Evolutionary conservation across 2,888 invertebrate species (phyloP), one percentile per base, ranked within the genome.

Genomic region (Sceliomorpha sp.): DNA sequence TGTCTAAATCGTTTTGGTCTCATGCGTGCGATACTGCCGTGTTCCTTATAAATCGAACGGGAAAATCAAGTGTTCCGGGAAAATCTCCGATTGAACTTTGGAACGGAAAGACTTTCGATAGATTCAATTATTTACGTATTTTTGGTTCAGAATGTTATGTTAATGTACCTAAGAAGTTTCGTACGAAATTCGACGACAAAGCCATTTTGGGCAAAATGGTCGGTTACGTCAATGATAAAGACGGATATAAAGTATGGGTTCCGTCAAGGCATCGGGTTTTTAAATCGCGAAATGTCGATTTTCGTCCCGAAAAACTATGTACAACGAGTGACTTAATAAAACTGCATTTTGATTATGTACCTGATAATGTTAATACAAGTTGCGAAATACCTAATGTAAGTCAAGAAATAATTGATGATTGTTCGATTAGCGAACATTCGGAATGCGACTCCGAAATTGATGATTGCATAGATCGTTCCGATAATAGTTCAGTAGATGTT

Each of bases 1-100:
- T 67, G 31, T 24, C 62, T 3, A 66, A 66, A 48, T 34, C 48
- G 2, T 67, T 62, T 34, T 62, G 60, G 47, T 17, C 37, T 12
- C 45, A 56, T n/a, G 48, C 58, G 5, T 58, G 58, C 15, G 37
- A 58, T 7, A 58, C 48, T 3, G 42, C 48, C 1, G 20, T 0
- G 15, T 64, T 56, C 60, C 12, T 68, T 12, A 14, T 68, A 7
- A 72, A 72, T 64, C 63, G 72, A 2, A 72, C 56, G 14, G 68
- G 72, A 47, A 64, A 53, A 27, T 45, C 53, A 2, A 1, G 31
- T 8, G 40, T 53, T 32, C 24, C 29, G 1, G 36, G 14, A 26
- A 64, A 68, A 29, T 27, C 42, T 14, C 50, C 63, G 36, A 10
- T 51, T 3, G 62, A 70, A 34, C 31, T 70, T 1, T 60, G 58